These are phyloP conservation scores for Drosophila eohydei DNA, from an alignment of 2,888 invertebrate species.

Conservation along the genomic window DNA sequence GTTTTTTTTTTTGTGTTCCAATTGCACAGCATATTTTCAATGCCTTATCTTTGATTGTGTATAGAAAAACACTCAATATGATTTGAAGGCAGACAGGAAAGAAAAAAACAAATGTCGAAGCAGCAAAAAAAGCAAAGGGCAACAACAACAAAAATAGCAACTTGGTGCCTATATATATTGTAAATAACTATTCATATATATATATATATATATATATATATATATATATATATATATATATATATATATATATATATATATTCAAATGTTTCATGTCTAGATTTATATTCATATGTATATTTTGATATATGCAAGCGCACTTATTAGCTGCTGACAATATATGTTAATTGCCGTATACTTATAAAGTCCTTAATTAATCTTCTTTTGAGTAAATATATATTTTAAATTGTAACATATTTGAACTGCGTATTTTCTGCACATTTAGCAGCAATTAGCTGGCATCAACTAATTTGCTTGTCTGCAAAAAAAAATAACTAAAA, in stretches of 20 bases:
- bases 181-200: not conserved
- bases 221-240: not conserved
- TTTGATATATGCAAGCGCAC: not conserved
- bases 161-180: slow-evolving; percentile 9
- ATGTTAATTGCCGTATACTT: not conserved
- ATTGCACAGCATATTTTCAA: slow-evolving; percentile 6
- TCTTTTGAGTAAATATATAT: not conserved
- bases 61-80: slow-evolving; percentile 12
- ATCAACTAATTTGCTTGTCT: slow-evolving; percentile 12
- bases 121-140: slow-evolving; percentile 47
- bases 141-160: slow-evolving; percentile 29
- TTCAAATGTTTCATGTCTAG: not conserved
- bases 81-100: slow-evolving; percentile 35
- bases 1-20: not conserved
- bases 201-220: not conserved
- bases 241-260: not conserved
- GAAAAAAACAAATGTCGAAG: slow-evolving; percentile 53
- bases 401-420: not conserved
- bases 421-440: no score
- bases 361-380: not conserved
- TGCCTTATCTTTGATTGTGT: slow-evolving; percentile 12
- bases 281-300: not conserved
- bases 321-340: not conserved
- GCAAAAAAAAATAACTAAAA: not conserved
- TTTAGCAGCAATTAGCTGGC: slow-evolving; percentile 12